Evolutionary conservation across 2,113 vertebrate genomes (phyloP).

Genomic region (Takifugu bimaculatus): DNA sequence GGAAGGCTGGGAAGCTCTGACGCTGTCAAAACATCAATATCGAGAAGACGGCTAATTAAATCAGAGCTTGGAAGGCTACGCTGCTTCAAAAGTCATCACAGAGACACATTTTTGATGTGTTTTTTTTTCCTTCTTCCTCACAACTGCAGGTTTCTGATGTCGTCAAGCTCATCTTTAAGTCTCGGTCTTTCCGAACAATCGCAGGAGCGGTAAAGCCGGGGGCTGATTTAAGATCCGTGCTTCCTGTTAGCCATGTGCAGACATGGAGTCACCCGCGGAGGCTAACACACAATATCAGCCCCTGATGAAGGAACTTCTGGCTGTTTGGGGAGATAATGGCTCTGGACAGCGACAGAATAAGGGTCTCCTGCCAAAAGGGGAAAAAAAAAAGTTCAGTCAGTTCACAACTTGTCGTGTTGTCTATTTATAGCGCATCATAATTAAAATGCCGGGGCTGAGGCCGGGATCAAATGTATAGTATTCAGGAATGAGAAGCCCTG

Average conservation of each 20-base stretch:
- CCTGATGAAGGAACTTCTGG: slow-evolving; percentile 37
- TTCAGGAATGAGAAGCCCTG: background rate
- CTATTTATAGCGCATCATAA: slow-evolving; percentile 51
- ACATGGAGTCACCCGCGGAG: slow-evolving; percentile 24
- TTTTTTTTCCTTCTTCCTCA: too few species aligned
- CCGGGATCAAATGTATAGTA: slow-evolving; percentile 11
- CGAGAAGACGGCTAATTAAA: slow-evolving; percentile 27
- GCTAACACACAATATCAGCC: slow-evolving; percentile 35
- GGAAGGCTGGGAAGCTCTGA: slow-evolving; percentile 21
- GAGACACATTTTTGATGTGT: too few species aligned
- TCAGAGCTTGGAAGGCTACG: slow-evolving; percentile 3
- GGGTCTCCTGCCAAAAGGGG: slow-evolving; percentile 24
- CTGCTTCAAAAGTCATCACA: slow-evolving; percentile 19
- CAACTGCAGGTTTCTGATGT: too few species aligned
- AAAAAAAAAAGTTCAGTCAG: slow-evolving; percentile 38
- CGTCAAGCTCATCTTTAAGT: background rate
- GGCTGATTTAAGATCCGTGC: background rate
- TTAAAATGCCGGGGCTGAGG: slow-evolving; percentile 47
- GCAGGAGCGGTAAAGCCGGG: slow-evolving; percentile 12
- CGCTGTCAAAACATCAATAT: slow-evolving; percentile 28
- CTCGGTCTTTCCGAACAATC: slow-evolving; percentile 5
- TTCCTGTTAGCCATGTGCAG: slow-evolving; percentile 22
- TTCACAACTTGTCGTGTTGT: slow-evolving; percentile 25
- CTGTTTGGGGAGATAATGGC: slow-evolving; percentile 53
- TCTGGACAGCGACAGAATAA: slow-evolving; percentile 39